Evolutionary conservation across 2,797 vertebrate genomes (phyloP).

Genomic region (Dendrocincla fuliginosa): DNA sequence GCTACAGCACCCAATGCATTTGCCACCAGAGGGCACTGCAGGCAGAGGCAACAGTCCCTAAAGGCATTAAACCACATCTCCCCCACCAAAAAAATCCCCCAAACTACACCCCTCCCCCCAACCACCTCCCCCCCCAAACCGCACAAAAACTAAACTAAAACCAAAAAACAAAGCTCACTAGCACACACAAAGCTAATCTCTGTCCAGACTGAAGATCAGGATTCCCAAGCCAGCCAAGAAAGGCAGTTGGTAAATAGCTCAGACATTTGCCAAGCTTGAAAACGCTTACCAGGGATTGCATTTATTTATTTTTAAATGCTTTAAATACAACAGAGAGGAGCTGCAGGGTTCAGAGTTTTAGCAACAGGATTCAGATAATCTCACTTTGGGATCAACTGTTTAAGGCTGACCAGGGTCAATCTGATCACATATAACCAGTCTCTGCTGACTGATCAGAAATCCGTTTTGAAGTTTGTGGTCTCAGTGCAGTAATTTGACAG

Average conservation of each 20-base stretch:
- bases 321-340: not conserved
- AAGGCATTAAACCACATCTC: no score
- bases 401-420: not conserved
- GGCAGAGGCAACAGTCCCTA: not conserved
- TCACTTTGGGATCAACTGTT: not conserved
- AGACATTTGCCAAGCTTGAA: not conserved
- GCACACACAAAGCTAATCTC: constrained; percentile 22
- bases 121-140: no score
- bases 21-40: not conserved
- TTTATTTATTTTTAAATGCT: not conserved
- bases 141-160: no score
- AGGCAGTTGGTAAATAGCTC: constrained; percentile 5
- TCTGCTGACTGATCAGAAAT: not conserved
- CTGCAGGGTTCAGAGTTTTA: not conserved
- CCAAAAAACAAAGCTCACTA: not conserved
- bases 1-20: fast-evolving
- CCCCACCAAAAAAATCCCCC: no score
- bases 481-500: not conserved
- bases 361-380: constrained; percentile 14
- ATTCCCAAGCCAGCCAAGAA: constrained; percentile 21
- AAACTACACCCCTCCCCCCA: no score
- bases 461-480: not conserved
- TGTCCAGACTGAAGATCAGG: constrained; percentile 60
- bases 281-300: not conserved
- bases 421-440: not conserved